phyloP scores from a whole-genome alignment of 1,140 invertebrate genomes.

The Euura saliciscinereae region DNA sequence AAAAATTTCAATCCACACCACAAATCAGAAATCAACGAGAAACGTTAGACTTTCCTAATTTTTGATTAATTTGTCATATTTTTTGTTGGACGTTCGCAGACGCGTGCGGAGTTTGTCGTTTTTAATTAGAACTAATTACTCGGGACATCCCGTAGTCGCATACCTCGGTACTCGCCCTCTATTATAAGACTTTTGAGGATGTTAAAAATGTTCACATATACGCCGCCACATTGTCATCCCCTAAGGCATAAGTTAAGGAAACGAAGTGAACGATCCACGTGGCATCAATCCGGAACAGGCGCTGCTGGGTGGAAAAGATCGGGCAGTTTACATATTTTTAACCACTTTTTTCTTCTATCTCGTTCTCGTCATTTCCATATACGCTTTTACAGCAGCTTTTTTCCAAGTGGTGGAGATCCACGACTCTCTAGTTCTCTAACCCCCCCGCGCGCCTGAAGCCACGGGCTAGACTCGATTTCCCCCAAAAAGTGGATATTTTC shows the following conservation, averaged over 20 bases:
- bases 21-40: too few species aligned
- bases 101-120: background rate
- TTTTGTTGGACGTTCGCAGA: too few species aligned
- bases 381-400: slow-evolving; percentile 22
- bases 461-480: background rate
- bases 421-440: slow-evolving; percentile 3
- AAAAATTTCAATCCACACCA: too few species aligned
- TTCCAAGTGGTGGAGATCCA: slow-evolving; percentile 9
- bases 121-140: slow-evolving; percentile 6
- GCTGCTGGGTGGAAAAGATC: slow-evolving; percentile 19
- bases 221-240: slow-evolving; percentile 34
- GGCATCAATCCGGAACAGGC: slow-evolving; percentile 16
- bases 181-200: background rate
- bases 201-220: background rate
- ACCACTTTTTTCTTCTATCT: slow-evolving; percentile 32
- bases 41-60: too few species aligned
- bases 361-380: slow-evolving; percentile 9
- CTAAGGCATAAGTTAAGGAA: background rate
- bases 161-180: background rate
- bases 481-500: slow-evolving; percentile 40
- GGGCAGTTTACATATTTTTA: slow-evolving; percentile 44
- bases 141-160: slow-evolving; percentile 12
- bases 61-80: too few species aligned
- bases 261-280: slow-evolving; percentile 26
- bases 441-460: slow-evolving; percentile 3